These are phyloP conservation scores for Notothenia coriiceps DNA, from an alignment of 2,113 vertebrate genomes.

Conservation along the genomic window DNA sequence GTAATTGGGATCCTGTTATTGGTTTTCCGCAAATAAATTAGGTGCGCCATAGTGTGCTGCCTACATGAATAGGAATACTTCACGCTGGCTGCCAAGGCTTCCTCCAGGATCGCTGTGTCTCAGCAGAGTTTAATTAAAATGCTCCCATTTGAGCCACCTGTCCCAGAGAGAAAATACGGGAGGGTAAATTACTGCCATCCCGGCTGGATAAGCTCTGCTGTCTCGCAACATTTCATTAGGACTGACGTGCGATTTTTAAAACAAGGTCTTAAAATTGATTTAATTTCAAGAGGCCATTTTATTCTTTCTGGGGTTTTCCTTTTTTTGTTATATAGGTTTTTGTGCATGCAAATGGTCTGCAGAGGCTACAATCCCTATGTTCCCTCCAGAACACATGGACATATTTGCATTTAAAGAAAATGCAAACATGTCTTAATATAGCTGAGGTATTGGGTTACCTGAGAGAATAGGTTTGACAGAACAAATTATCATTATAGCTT, in stretches of 20 bases:
- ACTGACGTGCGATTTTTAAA: conserved; percentile 37
- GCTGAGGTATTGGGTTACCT: not conserved
- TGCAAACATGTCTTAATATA: conserved; percentile 15
- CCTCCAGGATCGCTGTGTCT: conserved; percentile 71
- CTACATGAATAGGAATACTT: conserved; percentile 41
- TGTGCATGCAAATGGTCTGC: no score
- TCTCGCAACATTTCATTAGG: conserved; percentile 55
- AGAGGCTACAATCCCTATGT: no score
- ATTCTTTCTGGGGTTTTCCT: no score
- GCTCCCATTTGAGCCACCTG: conserved; percentile 78
- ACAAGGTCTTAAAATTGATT: conserved; percentile 45
- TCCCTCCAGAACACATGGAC: no score
- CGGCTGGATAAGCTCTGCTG: conserved; percentile 45
- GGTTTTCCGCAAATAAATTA: conserved; percentile 48
- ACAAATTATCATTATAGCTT: no score
- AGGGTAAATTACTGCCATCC: conserved; percentile 63
- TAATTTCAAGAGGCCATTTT: not conserved
- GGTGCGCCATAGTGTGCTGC: conserved; percentile 26
- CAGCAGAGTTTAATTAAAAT: conserved; percentile 85
- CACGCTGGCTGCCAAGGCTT: conserved; percentile 57
- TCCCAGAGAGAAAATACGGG: conserved; percentile 62
- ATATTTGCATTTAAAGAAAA: not conserved
- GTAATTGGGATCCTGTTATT: conserved; percentile 49
- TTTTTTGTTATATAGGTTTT: no score
- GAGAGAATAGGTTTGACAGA: not conserved